Evolutionary conservation across 2,888 invertebrate genomes (phyloP).

Genomic region (Toxonevra muliebris): DNA sequence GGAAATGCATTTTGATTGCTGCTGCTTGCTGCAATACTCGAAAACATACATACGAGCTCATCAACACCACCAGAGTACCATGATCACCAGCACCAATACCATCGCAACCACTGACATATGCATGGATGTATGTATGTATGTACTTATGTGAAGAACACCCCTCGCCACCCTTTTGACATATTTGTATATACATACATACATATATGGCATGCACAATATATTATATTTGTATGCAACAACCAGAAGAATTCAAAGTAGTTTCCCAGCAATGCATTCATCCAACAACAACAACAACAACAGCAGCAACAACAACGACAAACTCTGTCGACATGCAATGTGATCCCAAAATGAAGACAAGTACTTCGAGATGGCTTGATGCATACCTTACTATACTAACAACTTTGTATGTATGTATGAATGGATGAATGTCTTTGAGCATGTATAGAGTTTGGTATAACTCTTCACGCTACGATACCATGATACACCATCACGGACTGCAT

Average conservation of each 20-base stretch:
- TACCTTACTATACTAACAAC: conserved; percentile 37
- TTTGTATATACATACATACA: background rate
- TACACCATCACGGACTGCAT: too few species aligned
- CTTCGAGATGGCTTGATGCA: conserved; percentile 23
- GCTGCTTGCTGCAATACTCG: conserved; percentile 24
- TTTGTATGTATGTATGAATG: background rate
- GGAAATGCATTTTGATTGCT: conserved; percentile 52
- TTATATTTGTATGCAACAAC: conserved; percentile 24
- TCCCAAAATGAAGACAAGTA: conserved; percentile 30
- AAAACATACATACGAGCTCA: conserved; percentile 25
- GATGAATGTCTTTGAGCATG: conserved; percentile 5
- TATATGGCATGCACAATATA: background rate
- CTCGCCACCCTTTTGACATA: too few species aligned
- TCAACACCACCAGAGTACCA: conserved; percentile 20
- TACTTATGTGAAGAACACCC: too few species aligned
- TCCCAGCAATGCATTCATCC: conserved; percentile 42
- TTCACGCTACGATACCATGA: too few species aligned
- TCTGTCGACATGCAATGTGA: conserved; percentile 37
- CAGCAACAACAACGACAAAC: conserved; percentile 6
- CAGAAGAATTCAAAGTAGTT: conserved; percentile 52
- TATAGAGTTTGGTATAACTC: too few species aligned
- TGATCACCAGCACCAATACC: conserved; percentile 14
- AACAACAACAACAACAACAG: conserved; percentile 8
- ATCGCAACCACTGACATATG: background rate
- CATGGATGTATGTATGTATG: background rate